These are phyloP conservation scores for Ladona fulva DNA, from an alignment of 1,140 invertebrate genomes.

Conservation along the genomic window DNA sequence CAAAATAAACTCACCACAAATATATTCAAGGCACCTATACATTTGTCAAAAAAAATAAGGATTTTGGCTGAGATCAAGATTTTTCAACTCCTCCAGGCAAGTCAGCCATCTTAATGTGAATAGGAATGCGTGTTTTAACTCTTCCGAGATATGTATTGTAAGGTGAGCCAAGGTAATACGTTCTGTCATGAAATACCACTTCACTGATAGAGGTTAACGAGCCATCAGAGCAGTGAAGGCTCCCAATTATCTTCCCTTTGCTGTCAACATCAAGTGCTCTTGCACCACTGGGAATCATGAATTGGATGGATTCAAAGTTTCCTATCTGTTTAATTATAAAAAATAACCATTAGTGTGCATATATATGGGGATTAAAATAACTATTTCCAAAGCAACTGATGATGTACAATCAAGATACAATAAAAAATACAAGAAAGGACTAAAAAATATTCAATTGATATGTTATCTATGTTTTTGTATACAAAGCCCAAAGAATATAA, in stretches of 20 bases:
- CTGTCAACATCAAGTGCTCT: not conserved
- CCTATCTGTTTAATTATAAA: constrained; percentile 38
- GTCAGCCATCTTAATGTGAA: constrained; percentile 8
- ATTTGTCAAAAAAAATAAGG: no score
- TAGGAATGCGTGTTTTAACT: constrained; percentile 12
- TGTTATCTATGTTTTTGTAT: no score
- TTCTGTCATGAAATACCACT: not conserved
- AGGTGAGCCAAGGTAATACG: constrained; percentile 9
- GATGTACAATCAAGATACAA: no score
- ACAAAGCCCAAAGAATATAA: no score
- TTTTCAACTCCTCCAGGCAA: constrained; percentile 33
- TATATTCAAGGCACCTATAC: no score
- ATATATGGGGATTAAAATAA: no score
- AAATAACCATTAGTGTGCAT: no score
- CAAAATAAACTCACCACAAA: no score
- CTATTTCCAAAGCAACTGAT: no score
- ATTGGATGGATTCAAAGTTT: constrained; percentile 31
- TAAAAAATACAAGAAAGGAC: no score
- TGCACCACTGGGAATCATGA: not conserved
- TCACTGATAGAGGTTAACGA: not conserved
- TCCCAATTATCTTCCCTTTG: not conserved
- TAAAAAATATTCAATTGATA: no score
- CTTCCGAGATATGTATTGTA: not conserved
- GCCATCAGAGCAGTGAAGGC: not conserved
- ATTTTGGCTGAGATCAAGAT: not conserved